These are phyloP conservation scores for Hippopotamus amphibius DNA, from an alignment of 2,113 vertebrate species.

Conservation along the genomic window DNA sequence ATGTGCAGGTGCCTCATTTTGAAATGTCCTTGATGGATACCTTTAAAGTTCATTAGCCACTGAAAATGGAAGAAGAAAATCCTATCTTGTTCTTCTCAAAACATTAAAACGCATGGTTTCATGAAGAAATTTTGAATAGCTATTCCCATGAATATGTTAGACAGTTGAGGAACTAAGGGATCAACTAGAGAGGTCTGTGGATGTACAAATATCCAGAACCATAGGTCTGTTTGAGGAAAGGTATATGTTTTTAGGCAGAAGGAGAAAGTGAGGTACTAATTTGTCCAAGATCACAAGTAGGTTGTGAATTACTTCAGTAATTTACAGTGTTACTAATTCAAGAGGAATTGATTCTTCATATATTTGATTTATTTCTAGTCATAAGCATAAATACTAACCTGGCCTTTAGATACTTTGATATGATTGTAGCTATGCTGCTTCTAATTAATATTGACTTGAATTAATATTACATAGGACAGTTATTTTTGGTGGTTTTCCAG, in stretches of 20 bases:
- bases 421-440: slow-evolving; percentile 61
- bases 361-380: slow-evolving; percentile 54
- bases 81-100: background rate
- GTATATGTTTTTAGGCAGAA: background rate
- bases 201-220: background rate
- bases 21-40: background rate
- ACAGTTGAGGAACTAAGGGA: background rate
- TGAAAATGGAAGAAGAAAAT: background rate
- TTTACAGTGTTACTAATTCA: slow-evolving; percentile 1
- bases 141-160: background rate
- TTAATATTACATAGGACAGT: slow-evolving; percentile 85
- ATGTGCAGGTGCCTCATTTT: background rate
- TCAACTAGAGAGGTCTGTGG: background rate
- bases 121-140: background rate
- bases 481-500: slow-evolving; percentile 87
- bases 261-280: slow-evolving; percentile 10
- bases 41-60: background rate
- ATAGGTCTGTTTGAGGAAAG: background rate
- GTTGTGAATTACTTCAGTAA: slow-evolving; percentile 58
- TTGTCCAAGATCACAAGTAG: slow-evolving; percentile 16
- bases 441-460: slow-evolving; percentile 85
- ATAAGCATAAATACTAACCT: slow-evolving; percentile 26
- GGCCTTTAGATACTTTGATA: slow-evolving; percentile 19
- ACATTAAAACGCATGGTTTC: background rate
- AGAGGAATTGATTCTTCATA: slow-evolving; percentile 18